A percentile compares a stretch with the other conserved stretches of the same genome.
Conservation (phyloP, 2,888 invertebrate genomes). For the Mamestra brassicae region DNA sequence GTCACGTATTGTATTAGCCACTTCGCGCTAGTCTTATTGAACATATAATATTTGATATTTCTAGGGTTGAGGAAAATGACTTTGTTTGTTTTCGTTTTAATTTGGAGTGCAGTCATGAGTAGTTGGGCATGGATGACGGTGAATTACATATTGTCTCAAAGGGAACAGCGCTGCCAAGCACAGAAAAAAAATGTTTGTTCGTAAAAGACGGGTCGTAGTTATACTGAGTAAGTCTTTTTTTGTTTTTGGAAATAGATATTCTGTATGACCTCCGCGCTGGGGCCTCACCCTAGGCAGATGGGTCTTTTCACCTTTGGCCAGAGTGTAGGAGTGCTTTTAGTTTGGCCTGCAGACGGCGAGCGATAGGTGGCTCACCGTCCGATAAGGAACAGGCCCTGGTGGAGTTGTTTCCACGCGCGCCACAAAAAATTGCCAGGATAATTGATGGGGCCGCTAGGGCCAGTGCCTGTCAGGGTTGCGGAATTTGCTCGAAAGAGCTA, state of each 20-base stretch:
- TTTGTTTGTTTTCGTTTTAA: not conserved
- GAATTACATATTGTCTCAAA: not conserved
- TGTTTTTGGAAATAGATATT: not conserved
- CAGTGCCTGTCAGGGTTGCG: no score
- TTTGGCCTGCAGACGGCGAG: no score
- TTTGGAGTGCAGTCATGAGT: constrained; percentile 10
- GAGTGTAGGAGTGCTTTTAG: no score
- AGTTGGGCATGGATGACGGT: constrained; percentile 28
- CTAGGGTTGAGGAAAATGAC: constrained; percentile 2
- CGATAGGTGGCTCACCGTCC: no score
- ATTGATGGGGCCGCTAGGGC: no score
- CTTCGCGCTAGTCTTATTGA: not conserved
- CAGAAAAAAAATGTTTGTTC: not conserved
- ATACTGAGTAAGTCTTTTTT: not conserved
- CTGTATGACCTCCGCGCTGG: no score
- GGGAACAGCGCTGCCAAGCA: not conserved
- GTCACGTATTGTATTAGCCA: not conserved
- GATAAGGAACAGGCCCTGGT: no score
- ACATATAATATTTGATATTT: not conserved
- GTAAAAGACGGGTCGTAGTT: not conserved
- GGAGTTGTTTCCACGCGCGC: no score
- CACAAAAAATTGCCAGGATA: no score
- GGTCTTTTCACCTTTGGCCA: no score
- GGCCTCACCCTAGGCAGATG: no score
- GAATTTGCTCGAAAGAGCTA: no score